Conservation (phyloP, 2,113 vertebrate species). For the Zeus faber region DNA sequence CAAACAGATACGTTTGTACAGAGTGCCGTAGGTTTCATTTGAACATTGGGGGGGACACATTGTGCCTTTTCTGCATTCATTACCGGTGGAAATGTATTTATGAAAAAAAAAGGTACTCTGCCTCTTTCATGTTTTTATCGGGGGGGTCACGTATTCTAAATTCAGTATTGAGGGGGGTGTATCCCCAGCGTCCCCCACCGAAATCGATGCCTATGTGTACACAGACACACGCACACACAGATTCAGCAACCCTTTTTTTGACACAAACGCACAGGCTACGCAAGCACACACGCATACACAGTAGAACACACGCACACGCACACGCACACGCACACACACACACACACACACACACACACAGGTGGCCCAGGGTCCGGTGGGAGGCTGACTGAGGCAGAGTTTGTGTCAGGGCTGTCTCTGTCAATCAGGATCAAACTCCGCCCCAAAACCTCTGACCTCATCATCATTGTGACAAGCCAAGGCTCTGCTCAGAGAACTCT, state of each 20-base stretch:
- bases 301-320: background rate
- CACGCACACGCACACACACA: constrained; percentile 5
- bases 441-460: constrained; percentile 67
- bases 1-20: too few relatives aligned
- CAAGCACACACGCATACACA: constrained; percentile 1
- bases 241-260: too few relatives aligned
- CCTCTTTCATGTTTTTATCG: too few relatives aligned
- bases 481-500: constrained; percentile 62
- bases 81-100: too few relatives aligned
- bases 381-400: constrained; percentile 62
- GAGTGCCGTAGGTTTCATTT: too few relatives aligned
- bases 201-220: too few relatives aligned
- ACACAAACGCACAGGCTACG: constrained; percentile 3
- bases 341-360: constrained; percentile 4
- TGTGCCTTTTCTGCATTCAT: too few relatives aligned
- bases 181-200: too few relatives aligned
- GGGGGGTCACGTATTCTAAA: too few relatives aligned
- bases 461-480: constrained; percentile 60
- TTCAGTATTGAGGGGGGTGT: too few relatives aligned
- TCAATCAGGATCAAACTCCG: constrained; percentile 68
- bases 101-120: too few relatives aligned
- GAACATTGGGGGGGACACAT: too few relatives aligned
- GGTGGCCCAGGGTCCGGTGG: constrained; percentile 27
- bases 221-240: background rate
- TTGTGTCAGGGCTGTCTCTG: constrained; percentile 70